A percentile compares a stretch with the other conserved stretches of the same genome.
Evolutionary conservation across 2,797 vertebrate genomes (phyloP).

Genomic region (Chloroceryle amazona): DNA sequence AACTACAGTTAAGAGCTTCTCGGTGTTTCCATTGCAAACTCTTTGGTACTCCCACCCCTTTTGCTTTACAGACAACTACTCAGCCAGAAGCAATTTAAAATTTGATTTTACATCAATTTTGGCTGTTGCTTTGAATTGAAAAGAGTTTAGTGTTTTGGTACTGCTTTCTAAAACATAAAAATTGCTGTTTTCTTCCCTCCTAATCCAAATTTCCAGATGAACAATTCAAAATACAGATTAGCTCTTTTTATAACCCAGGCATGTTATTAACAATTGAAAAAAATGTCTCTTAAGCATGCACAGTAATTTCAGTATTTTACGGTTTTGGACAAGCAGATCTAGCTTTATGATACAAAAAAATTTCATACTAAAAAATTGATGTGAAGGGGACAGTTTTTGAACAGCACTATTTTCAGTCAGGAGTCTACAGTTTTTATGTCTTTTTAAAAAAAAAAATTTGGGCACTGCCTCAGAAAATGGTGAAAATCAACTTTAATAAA

Average conservation of each 20-base stretch:
- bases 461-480: neutral
- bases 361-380: neutral
- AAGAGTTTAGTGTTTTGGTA: neutral
- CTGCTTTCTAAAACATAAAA: conserved; percentile 34
- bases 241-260: conserved; percentile 16
- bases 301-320: conserved; percentile 14
- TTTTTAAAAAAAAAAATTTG: neutral
- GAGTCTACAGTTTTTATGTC: neutral
- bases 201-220: conserved; percentile 49
- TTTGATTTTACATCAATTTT: conserved; percentile 39
- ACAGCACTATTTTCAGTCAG: neutral
- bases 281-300: neutral
- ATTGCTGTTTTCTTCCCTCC: neutral
- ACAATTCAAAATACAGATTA: conserved; percentile 32
- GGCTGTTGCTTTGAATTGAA: conserved; percentile 5
- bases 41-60: conserved; percentile 19
- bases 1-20: conserved; percentile 18
- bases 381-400: neutral
- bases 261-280: conserved; percentile 30
- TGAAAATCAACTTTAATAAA: neutral
- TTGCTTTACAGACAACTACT: neutral
- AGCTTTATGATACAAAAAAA: neutral
- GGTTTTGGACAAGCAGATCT: neutral
- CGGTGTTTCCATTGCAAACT: conserved; percentile 41
- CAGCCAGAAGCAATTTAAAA: conserved; percentile 37